A percentile compares a stretch with the other conserved stretches of the same genome.
These are phyloP conservation scores for Siniperca knerii DNA, from an alignment of 2,113 vertebrate species.

Conservation along the genomic window DNA sequence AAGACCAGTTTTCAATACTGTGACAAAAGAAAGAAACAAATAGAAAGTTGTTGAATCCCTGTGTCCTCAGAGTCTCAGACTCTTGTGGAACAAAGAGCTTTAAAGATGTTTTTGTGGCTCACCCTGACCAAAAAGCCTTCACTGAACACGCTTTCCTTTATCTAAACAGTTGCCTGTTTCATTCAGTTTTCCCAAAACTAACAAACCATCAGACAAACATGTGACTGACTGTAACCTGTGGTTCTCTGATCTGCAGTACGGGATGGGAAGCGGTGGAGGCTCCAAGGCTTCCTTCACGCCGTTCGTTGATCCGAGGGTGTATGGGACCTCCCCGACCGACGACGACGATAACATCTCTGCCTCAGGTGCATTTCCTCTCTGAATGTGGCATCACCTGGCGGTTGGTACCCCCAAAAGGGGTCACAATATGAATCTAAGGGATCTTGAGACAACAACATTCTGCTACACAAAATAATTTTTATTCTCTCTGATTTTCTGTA, in stretches of 20 bases:
- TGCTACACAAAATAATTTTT: background rate
- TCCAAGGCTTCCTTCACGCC: constrained; percentile 98
- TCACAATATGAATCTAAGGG: background rate
- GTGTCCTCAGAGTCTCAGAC: no score
- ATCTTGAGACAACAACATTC: background rate
- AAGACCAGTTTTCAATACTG: background rate
- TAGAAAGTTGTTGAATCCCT: no score
- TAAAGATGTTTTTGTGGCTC: background rate
- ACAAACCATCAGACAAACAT: background rate
- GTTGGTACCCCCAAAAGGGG: rapidly evolving
- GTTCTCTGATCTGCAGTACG: constrained; percentile 85
- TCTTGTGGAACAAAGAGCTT: background rate
- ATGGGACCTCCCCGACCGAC: constrained; percentile 95
- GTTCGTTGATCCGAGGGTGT: constrained; percentile 97
- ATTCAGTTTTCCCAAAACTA: background rate
- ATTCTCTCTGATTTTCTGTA: background rate
- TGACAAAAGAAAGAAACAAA: background rate
- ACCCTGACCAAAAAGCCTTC: background rate
- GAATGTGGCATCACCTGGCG: background rate
- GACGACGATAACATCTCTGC: constrained; percentile 92
- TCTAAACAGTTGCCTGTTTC: constrained; percentile 21
- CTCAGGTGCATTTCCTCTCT: constrained; percentile 79
- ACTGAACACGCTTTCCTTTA: constrained; percentile 11
- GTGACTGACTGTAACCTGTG: background rate
- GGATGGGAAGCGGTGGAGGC: constrained; percentile 90